Percentiles rank a stretch among this genome's conserved stretches.
phyloP scores from a whole-genome alignment of 2,888 invertebrate species.

The Dioctria rufipes region DNA sequence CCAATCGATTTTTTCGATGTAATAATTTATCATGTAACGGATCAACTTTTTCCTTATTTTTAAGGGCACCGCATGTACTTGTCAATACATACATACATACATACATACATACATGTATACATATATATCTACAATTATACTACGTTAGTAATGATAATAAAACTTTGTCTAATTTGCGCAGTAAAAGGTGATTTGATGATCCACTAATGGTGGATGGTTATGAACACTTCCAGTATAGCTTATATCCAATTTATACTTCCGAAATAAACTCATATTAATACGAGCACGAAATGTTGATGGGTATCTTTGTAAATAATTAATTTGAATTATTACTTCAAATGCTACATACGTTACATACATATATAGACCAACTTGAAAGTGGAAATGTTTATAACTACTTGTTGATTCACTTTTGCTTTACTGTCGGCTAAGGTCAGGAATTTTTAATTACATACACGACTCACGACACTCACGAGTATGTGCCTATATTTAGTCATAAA shows the following conservation, averaged over 20 bases:
- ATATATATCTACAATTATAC: no score
- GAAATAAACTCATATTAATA: background rate
- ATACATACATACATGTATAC: no score
- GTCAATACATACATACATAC: no score
- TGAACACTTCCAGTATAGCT: background rate
- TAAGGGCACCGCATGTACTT: background rate
- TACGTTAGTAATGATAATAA: background rate
- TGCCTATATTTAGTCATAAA: background rate
- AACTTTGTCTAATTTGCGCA: background rate
- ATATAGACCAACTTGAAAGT: no score
- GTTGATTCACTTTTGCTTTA: background rate
- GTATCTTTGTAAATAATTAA: background rate
- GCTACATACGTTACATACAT: background rate
- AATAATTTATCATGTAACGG: constrained; percentile 32
- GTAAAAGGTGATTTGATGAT: background rate
- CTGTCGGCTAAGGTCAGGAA: background rate
- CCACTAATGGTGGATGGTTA: background rate
- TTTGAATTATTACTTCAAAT: background rate
- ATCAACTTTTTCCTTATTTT: background rate
- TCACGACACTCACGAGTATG: background rate
- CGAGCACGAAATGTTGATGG: constrained; percentile 1
- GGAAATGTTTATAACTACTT: background rate
- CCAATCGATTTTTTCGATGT: constrained; percentile 38
- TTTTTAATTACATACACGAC: no score
- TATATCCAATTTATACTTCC: background rate